Conservation (phyloP, 2,888 invertebrate genomes). For the Eilema depressum region DNA sequence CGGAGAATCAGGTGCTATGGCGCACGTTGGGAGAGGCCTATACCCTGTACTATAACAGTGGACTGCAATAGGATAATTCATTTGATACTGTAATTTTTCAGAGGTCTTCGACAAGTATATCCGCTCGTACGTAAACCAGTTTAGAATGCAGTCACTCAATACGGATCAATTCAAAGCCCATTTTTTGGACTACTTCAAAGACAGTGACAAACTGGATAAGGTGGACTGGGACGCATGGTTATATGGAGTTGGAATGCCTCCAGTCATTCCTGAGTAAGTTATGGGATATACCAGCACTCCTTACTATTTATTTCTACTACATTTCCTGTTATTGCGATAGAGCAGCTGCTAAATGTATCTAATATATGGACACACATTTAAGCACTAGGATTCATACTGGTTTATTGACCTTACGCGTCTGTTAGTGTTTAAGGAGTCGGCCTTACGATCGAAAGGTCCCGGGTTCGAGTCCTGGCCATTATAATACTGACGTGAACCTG, state of each 20-base stretch:
- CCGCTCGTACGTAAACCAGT: conserved; percentile 92
- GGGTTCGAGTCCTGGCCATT: too few species aligned
- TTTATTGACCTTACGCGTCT: too few species aligned
- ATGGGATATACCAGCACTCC: not conserved
- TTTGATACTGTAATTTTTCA: conserved; percentile 35
- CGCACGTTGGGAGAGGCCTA: too few species aligned
- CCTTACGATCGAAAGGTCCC: too few species aligned
- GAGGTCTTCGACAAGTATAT: conserved; percentile 94
- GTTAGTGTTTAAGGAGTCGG: too few species aligned
- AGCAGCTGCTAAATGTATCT: not conserved
- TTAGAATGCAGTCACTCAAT: conserved; percentile 93
- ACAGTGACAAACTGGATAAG: conserved; percentile 82
- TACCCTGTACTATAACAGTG: too few species aligned
- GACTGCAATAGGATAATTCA: not conserved
- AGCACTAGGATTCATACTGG: too few species aligned
- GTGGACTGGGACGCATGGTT: conserved; percentile 97
- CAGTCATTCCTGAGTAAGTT: conserved; percentile 91
- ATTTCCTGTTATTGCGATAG: not conserved
- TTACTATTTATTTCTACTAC: not conserved
- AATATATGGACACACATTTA: not conserved
- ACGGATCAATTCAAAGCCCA: conserved; percentile 93
- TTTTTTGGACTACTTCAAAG: conserved; percentile 90
- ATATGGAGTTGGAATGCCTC: conserved; percentile 94
- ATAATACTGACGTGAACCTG: too few species aligned
- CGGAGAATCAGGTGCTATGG: too few species aligned